Evolutionary conservation across 1,140 invertebrate species (phyloP), one percentile per base, ranked within the genome.

Genomic region (Drosophila truncata): DNA sequence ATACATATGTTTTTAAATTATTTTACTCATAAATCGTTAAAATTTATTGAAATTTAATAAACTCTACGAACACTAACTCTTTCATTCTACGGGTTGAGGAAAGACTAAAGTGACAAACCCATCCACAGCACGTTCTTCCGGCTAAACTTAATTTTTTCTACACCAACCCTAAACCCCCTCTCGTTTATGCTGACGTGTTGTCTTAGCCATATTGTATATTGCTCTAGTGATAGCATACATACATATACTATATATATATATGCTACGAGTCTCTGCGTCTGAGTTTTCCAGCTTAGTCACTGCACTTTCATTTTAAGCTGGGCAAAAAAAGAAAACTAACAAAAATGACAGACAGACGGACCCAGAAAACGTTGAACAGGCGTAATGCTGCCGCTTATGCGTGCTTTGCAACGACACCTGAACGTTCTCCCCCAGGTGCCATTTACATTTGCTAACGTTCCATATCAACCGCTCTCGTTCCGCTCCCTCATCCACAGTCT

Each of bases 401-500:
- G 84, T 87, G 65, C 80, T 87, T 88, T 88, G 76, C 77, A 85
- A 64, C 61, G 64, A 71, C 82, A 86, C 66, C 82, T 81, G 55
- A 58, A 49, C 18, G 44, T 47, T 61, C 44, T 65, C 73, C 60
- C 59, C 41, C 37, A 61, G 78, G 78, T 69, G 80, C 52, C 83
- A 75, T 85, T 85, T 81, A 79, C 83, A 87, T 79, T 50, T 80
- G 60, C 78, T 65, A 73, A 78, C 78, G 74, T 78, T 61, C 41
- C 33, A 62, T 78, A 78, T 79, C 59, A 77, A 57, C 55, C 46
- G n/a, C n/a, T 54, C 62, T 44, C 9, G 35, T 29, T 47, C 35
- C 66, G 16, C 52, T 29, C 64, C 46, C 27, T n/a, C 67, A 39
- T 63, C 57, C 74, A 2, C 94, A 98, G 97, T 98, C 94, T 96